Evolutionary conservation across 1,140 invertebrate species (phyloP).

Genomic region (Ostrea edulis): DNA sequence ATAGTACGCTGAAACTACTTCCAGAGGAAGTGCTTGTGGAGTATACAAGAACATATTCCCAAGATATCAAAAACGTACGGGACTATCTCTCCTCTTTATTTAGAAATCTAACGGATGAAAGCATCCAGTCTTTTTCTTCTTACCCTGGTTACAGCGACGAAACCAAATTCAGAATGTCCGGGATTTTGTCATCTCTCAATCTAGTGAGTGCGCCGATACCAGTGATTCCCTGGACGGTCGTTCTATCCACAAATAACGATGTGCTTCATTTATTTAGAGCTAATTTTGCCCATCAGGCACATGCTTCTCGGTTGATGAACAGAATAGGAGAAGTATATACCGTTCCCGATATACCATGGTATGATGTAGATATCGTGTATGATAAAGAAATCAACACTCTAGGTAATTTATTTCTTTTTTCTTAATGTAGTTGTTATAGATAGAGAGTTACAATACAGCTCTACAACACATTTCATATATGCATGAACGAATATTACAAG

Average conservation of each 20-base stretch:
- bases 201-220: not conserved
- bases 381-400: conserved; percentile 14
- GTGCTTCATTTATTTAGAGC: not conserved
- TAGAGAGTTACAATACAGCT: no score
- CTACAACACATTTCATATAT: no score
- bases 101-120: not conserved
- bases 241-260: not conserved
- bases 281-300: not conserved
- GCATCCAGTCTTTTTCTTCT: not conserved
- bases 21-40: not conserved
- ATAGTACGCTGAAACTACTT: conserved; percentile 7
- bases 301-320: not conserved
- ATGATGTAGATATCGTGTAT: not conserved
- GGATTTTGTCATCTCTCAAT: not conserved
- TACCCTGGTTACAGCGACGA: not conserved
- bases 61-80: not conserved
- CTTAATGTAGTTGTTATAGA: not conserved
- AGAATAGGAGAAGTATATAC: not conserved
- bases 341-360: not conserved
- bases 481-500: no score
- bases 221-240: not conserved
- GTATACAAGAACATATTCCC: not conserved
- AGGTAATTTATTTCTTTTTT: not conserved
- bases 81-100: not conserved
- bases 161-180: not conserved